phyloP scores from a whole-genome alignment of 2,888 invertebrate genomes.

The Idaea aversata region DNA sequence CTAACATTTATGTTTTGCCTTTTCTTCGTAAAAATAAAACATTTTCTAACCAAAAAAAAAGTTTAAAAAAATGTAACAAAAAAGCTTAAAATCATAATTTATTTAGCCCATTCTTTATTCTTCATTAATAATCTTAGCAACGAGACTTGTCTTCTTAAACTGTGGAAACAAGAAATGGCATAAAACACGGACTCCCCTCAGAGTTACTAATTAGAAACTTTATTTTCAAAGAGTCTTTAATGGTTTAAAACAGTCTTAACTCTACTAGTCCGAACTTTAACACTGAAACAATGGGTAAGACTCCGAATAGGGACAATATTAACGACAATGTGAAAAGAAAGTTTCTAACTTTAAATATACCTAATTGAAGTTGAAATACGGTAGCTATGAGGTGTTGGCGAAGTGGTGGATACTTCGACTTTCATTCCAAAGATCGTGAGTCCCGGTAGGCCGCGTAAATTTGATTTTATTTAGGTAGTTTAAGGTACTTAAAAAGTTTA shows the following conservation, averaged over 20 bases:
- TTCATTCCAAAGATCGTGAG: too few relatives aligned
- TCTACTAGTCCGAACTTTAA: conserved; percentile 9
- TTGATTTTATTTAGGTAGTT: too few relatives aligned
- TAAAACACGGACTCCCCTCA: neutral
- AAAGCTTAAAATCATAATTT: neutral
- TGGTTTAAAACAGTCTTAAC: conserved; percentile 4
- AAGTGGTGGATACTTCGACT: too few relatives aligned
- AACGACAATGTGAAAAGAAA: conserved; percentile 19
- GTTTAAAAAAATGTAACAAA: neutral
- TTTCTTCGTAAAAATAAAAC: too few relatives aligned
- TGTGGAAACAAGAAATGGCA: neutral
- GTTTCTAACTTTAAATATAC: conserved; percentile 4
- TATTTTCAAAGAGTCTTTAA: conserved; percentile 2
- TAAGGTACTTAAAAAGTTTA: too few relatives aligned
- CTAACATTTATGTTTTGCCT: too few relatives aligned
- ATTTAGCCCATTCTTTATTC: neutral
- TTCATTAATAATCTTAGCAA: neutral
- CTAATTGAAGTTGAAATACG: conserved; percentile 2
- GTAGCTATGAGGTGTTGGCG: neutral
- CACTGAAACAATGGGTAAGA: conserved; percentile 27
- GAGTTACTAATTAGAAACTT: conserved; percentile 5
- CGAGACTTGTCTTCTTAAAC: neutral
- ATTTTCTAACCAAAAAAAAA: neutral
- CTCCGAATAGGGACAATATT: conserved; percentile 18
- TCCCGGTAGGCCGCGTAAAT: too few relatives aligned